A percentile compares a stretch with the other conserved stretches of the same genome.
Evolutionary conservation across 2,113 vertebrate species (phyloP).

Genomic region (Piprites chloris): DNA sequence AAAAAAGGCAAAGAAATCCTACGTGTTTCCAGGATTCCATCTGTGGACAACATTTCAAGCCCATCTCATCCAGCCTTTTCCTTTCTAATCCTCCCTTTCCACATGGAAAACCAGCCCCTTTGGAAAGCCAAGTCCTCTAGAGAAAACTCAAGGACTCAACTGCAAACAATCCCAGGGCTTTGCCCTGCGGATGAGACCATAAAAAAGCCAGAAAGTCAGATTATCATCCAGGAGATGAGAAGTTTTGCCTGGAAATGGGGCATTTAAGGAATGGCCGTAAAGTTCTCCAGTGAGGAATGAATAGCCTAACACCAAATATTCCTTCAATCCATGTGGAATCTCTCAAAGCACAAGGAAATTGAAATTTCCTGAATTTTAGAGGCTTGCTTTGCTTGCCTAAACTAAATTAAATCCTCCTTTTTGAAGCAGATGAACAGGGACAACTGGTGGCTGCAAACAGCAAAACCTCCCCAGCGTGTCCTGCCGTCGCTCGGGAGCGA

Average conservation of each 20-base stretch:
- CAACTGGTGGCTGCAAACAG: not conserved
- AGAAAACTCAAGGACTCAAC: not conserved
- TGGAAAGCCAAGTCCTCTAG: not conserved
- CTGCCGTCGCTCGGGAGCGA: not conserved
- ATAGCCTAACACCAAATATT: not conserved
- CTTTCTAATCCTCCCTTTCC: not conserved
- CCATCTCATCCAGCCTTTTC: not conserved
- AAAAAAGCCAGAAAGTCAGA: not conserved
- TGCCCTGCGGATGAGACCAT: not conserved
- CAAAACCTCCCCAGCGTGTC: not conserved
- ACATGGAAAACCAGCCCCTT: not conserved
- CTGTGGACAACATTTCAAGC: not conserved
- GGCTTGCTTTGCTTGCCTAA: not conserved
- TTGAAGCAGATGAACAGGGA: not conserved
- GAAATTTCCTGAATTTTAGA: not conserved
- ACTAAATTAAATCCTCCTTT: not conserved
- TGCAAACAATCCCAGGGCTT: not conserved
- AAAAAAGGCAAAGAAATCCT: accelerated
- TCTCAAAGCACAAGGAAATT: not conserved
- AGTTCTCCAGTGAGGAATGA: not conserved
- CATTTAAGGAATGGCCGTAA: not conserved
- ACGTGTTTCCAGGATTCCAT: not conserved
- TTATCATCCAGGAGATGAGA: not conserved
- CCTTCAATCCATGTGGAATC: not conserved
- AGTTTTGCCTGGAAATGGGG: not conserved